Base-by-base conservation (phyloP, 1,140 invertebrate species). In the Nymphalis io region DNA sequence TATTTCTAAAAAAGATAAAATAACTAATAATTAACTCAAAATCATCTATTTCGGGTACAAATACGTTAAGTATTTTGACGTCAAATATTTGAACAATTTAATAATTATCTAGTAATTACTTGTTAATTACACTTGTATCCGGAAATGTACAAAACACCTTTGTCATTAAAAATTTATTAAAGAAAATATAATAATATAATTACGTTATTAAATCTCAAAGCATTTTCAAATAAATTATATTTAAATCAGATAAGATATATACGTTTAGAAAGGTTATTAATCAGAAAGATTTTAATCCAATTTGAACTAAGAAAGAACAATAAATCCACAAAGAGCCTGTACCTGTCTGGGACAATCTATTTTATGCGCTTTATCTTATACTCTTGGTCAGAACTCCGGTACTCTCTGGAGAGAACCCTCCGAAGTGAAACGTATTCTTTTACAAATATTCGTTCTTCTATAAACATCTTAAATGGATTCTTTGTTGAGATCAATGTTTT, bases 291-390 rank as follows among this genome's bases (percentile, higher is more conserved):
- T 70, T 70, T 51, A 70, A 66, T 46, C 59, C 59, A 63, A 70
- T 70, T 74, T 67, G 51, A 62, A 70, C 59, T 23, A 53, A 63
- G 53, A 39, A 70, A 58, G 40, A 42, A 63, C 33, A 62, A 63
- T 74, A 62, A 62, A 67, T 70, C 68, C 42, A 55, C 39, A 67
- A 61, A 55, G 55, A 69, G 44, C n/a, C 62, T 71, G 63, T 71
- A 67, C 58, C 63, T 66, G 63, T 42, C 69, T 23, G 48, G 48
- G 58, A 62, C 69, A 71, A 71, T 71, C 69, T 71, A 71, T 62
- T 71, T 66, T 66, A 71, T 66, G 69, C 62, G 59, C 51, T 71
- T 71, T 71, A 71, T 71, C 69, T 71, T 71, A 40, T 60, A 66
- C 59, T 67, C 55, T 46, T 57, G 69, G 68, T 68, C 60, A 68